Base-by-base conservation (phyloP, 2,113 vertebrate genomes). In the Aphyosemion australe region DNA sequence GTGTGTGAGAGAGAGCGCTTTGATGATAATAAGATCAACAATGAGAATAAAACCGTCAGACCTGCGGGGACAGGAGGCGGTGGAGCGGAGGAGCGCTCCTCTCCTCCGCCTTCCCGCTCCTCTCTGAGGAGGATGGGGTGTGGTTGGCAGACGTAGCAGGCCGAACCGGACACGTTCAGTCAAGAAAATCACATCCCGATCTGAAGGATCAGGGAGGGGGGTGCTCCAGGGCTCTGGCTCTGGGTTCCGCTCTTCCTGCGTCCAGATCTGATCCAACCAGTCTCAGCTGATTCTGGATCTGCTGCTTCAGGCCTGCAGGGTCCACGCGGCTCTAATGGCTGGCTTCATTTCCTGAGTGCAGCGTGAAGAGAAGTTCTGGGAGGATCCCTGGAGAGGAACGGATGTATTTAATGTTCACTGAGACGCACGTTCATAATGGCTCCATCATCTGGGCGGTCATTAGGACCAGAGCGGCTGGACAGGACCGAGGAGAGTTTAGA, bases 331-430 rank as follows among this genome's bases (percentile, higher is more conserved):
- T 76, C 69, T 80, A 82, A 84, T 72, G 82, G 74, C 80, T 81
- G 60, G 71, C 79, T 85, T 83, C 75, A 83, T 84, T 87, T 87
- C 84, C 89, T 78, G 78, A 58, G 75, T 75, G 76, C 61, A 80
- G 72, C 63, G 49, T 68, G 12, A 74, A 70, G 73, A 67, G 66
- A 68, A 71, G 68, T 79, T 49, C 64, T 61, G 65, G 52, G 64
- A 78, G 78, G 76, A 70, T 72, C 84, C 70, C 73, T 47, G 49
- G 87, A 86, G 86, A 88, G 84, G 84, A 90, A 84, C 74, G 82
- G 74, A 87, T 87, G 79, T 84, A 84, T 89, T 87, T 87, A 87
- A 89, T 90, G 84, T 89, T 89, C 84, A 79, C 84, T 69, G 80
- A 89, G 76, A 71, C 74, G 79, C 79, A 84, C 79, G 79, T 84